Percentiles rank a stretch among this genome's conserved stretches.
Conservation (phyloP, 2,797 vertebrate genomes). For the Pitangus sulphuratus region DNA sequence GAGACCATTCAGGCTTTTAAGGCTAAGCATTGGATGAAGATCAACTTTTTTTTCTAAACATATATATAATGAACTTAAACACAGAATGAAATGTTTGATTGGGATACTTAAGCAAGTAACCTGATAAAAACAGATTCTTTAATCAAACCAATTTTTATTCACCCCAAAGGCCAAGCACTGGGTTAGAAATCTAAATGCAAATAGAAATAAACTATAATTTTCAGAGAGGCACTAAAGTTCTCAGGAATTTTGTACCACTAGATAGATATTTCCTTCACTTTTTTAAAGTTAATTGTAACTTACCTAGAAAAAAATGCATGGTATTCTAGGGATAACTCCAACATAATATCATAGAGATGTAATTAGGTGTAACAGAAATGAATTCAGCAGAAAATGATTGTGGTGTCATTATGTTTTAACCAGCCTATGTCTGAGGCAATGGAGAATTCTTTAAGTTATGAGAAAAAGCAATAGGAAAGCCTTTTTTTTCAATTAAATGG, state of each 20-base stretch:
- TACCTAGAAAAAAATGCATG: background rate
- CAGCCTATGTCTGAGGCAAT: rapidly evolving
- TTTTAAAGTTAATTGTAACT: background rate
- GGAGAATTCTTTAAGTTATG: background rate
- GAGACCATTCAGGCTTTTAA: background rate
- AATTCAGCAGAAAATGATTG: background rate
- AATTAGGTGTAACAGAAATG: background rate
- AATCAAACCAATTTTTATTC: background rate
- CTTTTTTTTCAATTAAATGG: background rate
- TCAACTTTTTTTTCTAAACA: background rate
- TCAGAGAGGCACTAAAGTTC: background rate
- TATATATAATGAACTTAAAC: background rate
- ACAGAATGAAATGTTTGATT: background rate
- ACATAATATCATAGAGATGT: background rate
- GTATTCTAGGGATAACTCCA: background rate
- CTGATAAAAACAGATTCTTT: background rate
- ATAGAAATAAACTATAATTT: background rate
- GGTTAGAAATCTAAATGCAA: background rate
- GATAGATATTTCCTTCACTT: background rate
- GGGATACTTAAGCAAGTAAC: background rate
- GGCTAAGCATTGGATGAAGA: background rate
- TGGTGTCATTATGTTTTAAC: background rate
- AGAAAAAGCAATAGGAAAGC: background rate
- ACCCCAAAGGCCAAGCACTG: background rate
- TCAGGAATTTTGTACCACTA: background rate